Evolutionary conservation across 53 echinoderm and acorn worm genomes (phyloP).

Genomic region (Echinarachnius parma): DNA sequence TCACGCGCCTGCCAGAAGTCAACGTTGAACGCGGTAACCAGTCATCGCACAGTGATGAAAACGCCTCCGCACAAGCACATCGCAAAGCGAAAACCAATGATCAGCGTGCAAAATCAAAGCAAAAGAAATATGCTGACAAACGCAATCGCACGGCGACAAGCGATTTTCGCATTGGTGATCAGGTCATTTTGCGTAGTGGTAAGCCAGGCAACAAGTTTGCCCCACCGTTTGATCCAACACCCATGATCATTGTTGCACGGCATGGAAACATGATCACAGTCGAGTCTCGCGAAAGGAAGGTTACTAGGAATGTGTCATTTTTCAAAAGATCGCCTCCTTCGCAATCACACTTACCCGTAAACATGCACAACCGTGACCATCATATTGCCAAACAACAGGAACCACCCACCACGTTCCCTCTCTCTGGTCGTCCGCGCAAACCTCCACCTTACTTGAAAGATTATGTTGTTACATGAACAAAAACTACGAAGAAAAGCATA

Average conservation of each 20-base stretch:
- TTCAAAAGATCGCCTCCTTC: slow-evolving; percentile 21
- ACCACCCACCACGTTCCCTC: background rate
- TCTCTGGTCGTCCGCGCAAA: background rate
- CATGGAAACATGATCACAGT: slow-evolving; percentile 36
- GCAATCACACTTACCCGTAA: background rate
- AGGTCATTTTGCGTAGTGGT: slow-evolving; percentile 18
- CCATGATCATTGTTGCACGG: background rate
- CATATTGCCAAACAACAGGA: background rate
- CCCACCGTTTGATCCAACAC: slow-evolving; percentile 29
- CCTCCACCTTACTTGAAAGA: slow-evolving; percentile 19
- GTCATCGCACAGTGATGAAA: slow-evolving; percentile 2
- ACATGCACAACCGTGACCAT: background rate
- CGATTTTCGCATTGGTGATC: slow-evolving; percentile 8
- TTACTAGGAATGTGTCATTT: slow-evolving; percentile 20
- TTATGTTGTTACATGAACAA: too few species aligned
- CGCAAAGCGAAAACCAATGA: slow-evolving; percentile 36
- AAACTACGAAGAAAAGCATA: too few species aligned
- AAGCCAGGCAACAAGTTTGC: slow-evolving; percentile 14
- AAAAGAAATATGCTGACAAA: slow-evolving; percentile 41
- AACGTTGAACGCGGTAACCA: background rate
- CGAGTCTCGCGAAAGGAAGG: background rate
- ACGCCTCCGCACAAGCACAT: background rate
- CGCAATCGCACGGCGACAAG: background rate
- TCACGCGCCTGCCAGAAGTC: slow-evolving; percentile 39
- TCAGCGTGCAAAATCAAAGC: slow-evolving; percentile 38